phyloP scores from a whole-genome alignment of 2,797 vertebrate species.

The Lateolabrax maculatus region DNA sequence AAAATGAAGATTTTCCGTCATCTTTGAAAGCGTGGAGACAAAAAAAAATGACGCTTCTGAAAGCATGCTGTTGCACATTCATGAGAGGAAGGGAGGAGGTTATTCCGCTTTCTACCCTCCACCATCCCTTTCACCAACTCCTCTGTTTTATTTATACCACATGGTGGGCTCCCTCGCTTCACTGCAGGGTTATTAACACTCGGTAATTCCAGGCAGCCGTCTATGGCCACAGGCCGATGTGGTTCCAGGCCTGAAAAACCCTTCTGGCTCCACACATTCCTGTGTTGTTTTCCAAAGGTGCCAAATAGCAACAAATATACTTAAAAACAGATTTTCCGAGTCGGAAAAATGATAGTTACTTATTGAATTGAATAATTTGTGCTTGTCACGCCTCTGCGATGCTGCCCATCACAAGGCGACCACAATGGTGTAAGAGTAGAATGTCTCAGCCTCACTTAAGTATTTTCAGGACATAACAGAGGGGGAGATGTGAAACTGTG shows the following conservation, averaged over 20 bases:
- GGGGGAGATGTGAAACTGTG: slow-evolving; percentile 53
- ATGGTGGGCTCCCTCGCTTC: slow-evolving; percentile 68
- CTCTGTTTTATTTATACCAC: slow-evolving; percentile 81
- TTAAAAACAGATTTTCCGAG: slow-evolving; percentile 64
- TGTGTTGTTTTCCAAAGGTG: slow-evolving; percentile 69
- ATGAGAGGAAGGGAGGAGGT: slow-evolving; percentile 47
- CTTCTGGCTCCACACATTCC: slow-evolving; percentile 51
- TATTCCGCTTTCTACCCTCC: slow-evolving; percentile 51
- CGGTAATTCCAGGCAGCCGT: slow-evolving; percentile 75
- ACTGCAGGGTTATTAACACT: slow-evolving; percentile 77
- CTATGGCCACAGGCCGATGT: slow-evolving; percentile 51
- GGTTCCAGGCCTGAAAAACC: slow-evolving; percentile 52
- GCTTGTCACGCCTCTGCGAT: slow-evolving; percentile 55
- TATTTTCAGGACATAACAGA: slow-evolving; percentile 47
- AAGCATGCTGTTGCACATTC: slow-evolving; percentile 44
- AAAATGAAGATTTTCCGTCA: slow-evolving; percentile 2
- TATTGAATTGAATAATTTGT: slow-evolving; percentile 73
- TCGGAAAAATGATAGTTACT: slow-evolving; percentile 46
- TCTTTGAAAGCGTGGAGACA: slow-evolving; percentile 10
- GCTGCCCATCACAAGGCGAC: slow-evolving; percentile 63
- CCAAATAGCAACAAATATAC: slow-evolving; percentile 74
- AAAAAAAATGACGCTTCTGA: slow-evolving; percentile 15
- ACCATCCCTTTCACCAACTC: slow-evolving; percentile 67
- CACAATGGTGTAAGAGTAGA: slow-evolving; percentile 51
- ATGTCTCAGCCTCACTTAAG: slow-evolving; percentile 60